Conservation (phyloP, 2,113 vertebrate genomes). For the Trichomycterus rosablanca region DNA sequence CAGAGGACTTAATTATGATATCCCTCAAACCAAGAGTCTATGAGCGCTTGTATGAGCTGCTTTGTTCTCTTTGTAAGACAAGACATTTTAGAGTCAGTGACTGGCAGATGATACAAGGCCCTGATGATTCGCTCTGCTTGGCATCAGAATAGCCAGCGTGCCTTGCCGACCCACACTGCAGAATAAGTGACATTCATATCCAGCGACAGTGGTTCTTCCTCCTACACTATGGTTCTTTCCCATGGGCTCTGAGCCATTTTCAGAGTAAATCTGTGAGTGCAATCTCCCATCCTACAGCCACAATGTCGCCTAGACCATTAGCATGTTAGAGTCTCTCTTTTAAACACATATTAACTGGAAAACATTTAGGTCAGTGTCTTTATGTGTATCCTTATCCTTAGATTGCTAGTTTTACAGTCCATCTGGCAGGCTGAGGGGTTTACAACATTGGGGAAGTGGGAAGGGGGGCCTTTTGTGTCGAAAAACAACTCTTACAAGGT, state of each 20-base stretch:
- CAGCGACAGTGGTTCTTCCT: conserved; percentile 66
- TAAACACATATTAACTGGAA: no score
- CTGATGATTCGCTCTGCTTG: conserved; percentile 44
- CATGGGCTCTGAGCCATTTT: conserved; percentile 54
- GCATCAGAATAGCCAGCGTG: conserved; percentile 74
- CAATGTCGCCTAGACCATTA: conserved; percentile 2
- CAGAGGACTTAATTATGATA: conserved; percentile 49
- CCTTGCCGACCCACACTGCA: conserved; percentile 76
- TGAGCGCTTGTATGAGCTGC: conserved; percentile 46
- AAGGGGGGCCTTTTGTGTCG: no score
- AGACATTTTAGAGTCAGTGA: conserved; percentile 47
- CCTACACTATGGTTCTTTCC: conserved; percentile 78
- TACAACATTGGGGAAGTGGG: neutral
- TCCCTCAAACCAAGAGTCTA: conserved; percentile 44
- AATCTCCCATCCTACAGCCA: conserved; percentile 14
- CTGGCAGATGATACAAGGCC: conserved; percentile 52
- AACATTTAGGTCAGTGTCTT: conserved; percentile 25
- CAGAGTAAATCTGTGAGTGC: conserved; percentile 9
- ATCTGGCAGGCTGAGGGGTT: conserved; percentile 14
- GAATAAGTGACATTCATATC: conserved; percentile 77
- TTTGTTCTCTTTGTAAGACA: conserved; percentile 54
- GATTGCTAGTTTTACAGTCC: neutral
- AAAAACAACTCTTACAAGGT: no score
- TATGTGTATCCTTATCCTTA: conserved; percentile 2
- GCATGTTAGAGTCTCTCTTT: conserved; percentile 22